phyloP scores from a whole-genome alignment of 1,140 invertebrate species.

The Orius laevigatus region DNA sequence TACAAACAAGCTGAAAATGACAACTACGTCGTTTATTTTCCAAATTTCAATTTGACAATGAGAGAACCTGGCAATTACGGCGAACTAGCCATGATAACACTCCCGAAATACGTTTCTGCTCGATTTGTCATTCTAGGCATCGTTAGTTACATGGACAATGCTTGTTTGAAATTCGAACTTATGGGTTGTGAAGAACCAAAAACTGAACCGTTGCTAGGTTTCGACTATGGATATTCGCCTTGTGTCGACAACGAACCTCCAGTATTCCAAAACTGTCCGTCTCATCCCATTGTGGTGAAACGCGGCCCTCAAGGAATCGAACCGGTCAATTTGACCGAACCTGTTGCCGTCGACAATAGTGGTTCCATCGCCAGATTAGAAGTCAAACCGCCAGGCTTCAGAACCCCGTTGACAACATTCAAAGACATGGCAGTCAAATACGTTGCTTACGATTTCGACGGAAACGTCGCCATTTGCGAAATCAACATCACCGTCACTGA shows the following conservation, averaged over 20 bases:
- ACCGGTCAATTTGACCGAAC: conserved; percentile 83
- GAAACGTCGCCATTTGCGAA: conserved; percentile 91
- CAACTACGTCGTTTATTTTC: conserved; percentile 92
- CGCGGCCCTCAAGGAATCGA: conserved; percentile 71
- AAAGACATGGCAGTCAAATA: conserved; percentile 88
- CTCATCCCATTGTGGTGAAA: conserved; percentile 75
- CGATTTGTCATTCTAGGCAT: conserved; percentile 86
- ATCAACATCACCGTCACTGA: conserved; percentile 90
- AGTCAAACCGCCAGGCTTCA: conserved; percentile 79
- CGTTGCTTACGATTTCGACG: conserved; percentile 89
- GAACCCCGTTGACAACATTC: conserved; percentile 74
- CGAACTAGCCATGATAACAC: conserved; percentile 85
- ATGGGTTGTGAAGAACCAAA: conserved; percentile 84
- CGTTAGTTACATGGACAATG: conserved; percentile 90
- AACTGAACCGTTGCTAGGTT: conserved; percentile 67
- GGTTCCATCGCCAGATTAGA: conserved; percentile 83
- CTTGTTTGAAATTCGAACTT: conserved; percentile 89
- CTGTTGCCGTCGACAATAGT: conserved; percentile 82
- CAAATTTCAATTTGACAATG: conserved; percentile 87
- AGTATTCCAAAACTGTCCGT: conserved; percentile 88
- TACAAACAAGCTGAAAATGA: conserved; percentile 86
- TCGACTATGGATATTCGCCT: conserved; percentile 83
- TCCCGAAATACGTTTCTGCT: conserved; percentile 84
- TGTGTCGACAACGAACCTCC: conserved; percentile 94
- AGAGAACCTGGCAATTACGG: conserved; percentile 86